phyloP scores from a whole-genome alignment of 2,888 invertebrate genomes.

The Tholera decimalis region DNA sequence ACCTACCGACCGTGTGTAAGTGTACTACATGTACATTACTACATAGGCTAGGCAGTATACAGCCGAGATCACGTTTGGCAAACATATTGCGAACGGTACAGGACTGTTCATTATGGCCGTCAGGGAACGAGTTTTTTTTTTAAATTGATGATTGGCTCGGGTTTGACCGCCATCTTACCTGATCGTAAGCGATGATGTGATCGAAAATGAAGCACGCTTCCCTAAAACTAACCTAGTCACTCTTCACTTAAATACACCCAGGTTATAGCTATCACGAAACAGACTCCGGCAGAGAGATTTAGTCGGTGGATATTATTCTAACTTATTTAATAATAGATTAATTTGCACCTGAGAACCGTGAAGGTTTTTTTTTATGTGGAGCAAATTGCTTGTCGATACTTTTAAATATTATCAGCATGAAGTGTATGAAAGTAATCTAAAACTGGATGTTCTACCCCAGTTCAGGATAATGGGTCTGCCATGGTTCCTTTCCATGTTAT shows the following conservation, averaged over 20 bases:
- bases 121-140: conserved; percentile 4
- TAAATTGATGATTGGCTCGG: no score
- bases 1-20: background rate
- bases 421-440: background rate
- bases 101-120: conserved; percentile 28
- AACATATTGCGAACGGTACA: conserved; percentile 29
- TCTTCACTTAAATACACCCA: no score
- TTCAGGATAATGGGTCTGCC: background rate
- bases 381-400: background rate
- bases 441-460: background rate
- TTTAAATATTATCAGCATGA: background rate
- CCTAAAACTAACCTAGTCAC: no score
- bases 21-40: background rate
- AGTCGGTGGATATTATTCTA: conserved; percentile 10
- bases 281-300: no score
- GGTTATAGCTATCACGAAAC: no score
- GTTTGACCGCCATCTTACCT: no score
- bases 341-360: background rate
- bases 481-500: no score
- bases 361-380: background rate
- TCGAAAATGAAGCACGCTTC: no score
- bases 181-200: no score
- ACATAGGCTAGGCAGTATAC: background rate
- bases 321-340: conserved; percentile 25
- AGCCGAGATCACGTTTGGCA: conserved; percentile 41